Base-by-base conservation (phyloP, 2,797 vertebrate species). In the Schizopygopsis malacanthus region DNA sequence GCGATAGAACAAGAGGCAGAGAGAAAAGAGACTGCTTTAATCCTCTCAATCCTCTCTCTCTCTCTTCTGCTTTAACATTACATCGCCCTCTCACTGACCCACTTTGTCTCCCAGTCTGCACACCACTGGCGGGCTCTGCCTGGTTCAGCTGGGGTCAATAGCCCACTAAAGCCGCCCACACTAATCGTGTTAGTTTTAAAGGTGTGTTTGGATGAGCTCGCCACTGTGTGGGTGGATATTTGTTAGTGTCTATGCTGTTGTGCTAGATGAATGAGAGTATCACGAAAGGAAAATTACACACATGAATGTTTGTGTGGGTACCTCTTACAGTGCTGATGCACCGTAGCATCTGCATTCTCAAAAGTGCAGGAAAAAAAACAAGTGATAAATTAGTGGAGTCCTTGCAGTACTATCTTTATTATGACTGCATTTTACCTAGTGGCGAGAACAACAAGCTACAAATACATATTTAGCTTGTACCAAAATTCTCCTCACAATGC, bases 291-390 rank as follows among this genome's bases (percentile, higher is more conserved):
- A 84, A 84, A 69, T 82, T 78, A 78, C 65, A 87, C 72, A 67
- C 52, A 82, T 65, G 33, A 22, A 22, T 33, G n/a, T 84, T 86
- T 86, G 41, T 76, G 83, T 75, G 69, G 72, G 67, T n/a, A 63
- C 45, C 50, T 79, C 63, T 78, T 63, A 8, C 72, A 61, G 16
- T 65, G 37, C 16, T 83, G 82, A 83, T 83, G 78, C 45, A 25
- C 50, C 33, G 16, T 56, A 25, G 16, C 37, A 70, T 70, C 89
- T 89, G 85, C 90, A 91, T 94, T 94, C 94, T 95, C 92, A 94
- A 92, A 93, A 94, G 94, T 92, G 91, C 92, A 89, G 88, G 89
- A 89, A 91, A 91, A 91, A 91, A 88, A 43, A 43, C 91, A 41
- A 25, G 15, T 43, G 37, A 37, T 16, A 28, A 70, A 82, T 69